phyloP scores from a whole-genome alignment of 2,113 vertebrate genomes.

The Patagioenas fasciata region DNA sequence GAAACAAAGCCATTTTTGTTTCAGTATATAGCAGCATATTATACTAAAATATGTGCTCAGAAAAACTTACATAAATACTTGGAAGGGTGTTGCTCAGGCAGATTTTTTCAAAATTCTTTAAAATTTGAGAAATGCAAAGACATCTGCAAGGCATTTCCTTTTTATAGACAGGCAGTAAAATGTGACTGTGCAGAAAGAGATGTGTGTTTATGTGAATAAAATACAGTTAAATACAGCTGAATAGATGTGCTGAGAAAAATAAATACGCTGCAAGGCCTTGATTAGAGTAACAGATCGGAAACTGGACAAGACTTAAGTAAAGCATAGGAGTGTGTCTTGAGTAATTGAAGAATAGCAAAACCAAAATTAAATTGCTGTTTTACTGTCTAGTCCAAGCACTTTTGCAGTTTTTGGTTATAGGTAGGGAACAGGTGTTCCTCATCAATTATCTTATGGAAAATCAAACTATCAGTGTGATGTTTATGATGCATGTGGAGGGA shows the following conservation, averaged over 20 bases:
- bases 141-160: neutral
- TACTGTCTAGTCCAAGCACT: neutral
- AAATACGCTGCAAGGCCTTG: neutral
- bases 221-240: neutral
- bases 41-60: neutral
- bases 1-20: slow-evolving; percentile 14
- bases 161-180: neutral
- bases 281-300: neutral
- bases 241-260: neutral
- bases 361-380: neutral
- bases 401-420: neutral
- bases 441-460: neutral
- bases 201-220: neutral
- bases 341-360: slow-evolving; percentile 18
- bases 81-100: neutral
- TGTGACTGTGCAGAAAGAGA: neutral
- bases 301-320: neutral
- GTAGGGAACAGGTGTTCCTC: neutral
- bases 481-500: neutral
- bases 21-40: neutral
- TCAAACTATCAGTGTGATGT: neutral
- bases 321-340: neutral
- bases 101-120: slow-evolving; percentile 2
- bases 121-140: neutral
- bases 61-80: neutral